Percentiles rank a stretch among this genome's conserved stretches.
phyloP scores from a whole-genome alignment of 2,113 vertebrate genomes.

The Heliornis fulica region DNA sequence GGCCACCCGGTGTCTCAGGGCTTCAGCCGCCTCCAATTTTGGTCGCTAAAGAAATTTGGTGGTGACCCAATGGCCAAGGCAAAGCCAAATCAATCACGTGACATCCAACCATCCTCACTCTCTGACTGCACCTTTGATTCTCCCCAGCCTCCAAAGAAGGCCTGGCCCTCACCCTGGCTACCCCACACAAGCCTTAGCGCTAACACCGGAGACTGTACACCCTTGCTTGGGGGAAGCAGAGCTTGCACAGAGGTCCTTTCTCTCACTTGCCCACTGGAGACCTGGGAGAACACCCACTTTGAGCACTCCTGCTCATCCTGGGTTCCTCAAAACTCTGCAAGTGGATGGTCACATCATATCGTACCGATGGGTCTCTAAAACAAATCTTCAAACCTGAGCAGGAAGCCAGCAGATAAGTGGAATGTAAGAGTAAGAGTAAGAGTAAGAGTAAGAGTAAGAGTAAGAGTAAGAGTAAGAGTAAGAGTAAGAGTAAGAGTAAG shows the following conservation, averaged over 20 bases:
- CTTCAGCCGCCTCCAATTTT: background rate
- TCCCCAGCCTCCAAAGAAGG: background rate
- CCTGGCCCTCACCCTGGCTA: background rate
- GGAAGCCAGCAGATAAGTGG: background rate
- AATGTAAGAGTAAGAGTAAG: background rate
- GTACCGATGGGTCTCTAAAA: background rate
- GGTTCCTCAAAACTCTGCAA: background rate
- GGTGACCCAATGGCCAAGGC: background rate
- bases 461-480: no score
- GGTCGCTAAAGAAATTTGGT: background rate
- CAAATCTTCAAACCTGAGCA: background rate
- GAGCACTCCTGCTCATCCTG: background rate
- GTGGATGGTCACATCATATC: no score
- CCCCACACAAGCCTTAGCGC: background rate
- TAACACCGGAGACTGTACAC: background rate
- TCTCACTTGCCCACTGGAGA: background rate
- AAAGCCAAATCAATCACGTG: background rate
- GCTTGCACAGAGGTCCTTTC: background rate
- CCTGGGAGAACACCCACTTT: background rate
- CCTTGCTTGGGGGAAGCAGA: background rate
- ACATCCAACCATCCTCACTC: background rate
- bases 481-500: no score
- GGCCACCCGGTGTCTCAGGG: background rate
- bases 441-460: no score
- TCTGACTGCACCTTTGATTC: background rate